Evolutionary conservation across 2,113 vertebrate genomes (phyloP).

Genomic region (Galbula dea): DNA sequence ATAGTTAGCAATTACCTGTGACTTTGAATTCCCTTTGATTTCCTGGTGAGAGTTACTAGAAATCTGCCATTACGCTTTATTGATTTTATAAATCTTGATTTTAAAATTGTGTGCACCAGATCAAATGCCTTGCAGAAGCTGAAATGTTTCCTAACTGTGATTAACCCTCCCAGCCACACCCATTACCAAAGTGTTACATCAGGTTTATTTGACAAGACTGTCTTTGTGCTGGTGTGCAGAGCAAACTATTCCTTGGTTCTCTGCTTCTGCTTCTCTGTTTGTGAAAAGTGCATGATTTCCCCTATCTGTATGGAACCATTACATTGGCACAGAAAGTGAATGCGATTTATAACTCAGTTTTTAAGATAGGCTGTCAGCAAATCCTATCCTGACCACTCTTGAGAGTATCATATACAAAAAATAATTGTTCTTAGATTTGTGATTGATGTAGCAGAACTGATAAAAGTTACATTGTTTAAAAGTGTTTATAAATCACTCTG

Average conservation of each 20-base stretch:
- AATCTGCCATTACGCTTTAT: not conserved
- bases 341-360: conserved; percentile 19
- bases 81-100: not conserved
- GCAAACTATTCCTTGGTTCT: not conserved
- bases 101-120: not conserved
- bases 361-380: conserved; percentile 56
- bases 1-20: not conserved
- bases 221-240: not conserved
- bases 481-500: conserved; percentile 66
- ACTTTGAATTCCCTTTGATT: not conserved
- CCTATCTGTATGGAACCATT: conserved; percentile 43
- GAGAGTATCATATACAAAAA: conserved; percentile 59
- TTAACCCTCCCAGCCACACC: not conserved
- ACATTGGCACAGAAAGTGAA: not conserved
- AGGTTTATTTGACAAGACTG: not conserved
- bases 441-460: conserved; percentile 67
- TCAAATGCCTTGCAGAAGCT: not conserved
- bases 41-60: not conserved
- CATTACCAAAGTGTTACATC: not conserved
- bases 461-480: conserved; percentile 69
- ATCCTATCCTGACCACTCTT: conserved; percentile 44
- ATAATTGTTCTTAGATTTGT: conserved; percentile 53
- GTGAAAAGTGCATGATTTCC: not conserved
- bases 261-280: not conserved
- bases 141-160: not conserved